Conservation (phyloP, 2,888 invertebrate species). For the Entomobrya proxima region DNA sequence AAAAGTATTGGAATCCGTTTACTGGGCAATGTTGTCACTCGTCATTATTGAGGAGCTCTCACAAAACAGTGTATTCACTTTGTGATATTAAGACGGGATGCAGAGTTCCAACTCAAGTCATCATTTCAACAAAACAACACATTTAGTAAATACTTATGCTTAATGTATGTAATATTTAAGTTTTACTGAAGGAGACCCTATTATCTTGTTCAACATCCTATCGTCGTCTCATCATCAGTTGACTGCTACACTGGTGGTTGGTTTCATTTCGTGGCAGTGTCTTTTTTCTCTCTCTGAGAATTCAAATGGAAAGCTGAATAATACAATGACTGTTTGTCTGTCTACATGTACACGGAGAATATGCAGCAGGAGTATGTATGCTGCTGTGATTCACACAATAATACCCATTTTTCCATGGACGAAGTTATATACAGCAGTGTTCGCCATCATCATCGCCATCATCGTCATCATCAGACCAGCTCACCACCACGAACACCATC, state of each 20-base stretch:
- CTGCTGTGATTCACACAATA: slow-evolving; percentile 20
- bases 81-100: no score
- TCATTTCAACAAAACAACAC: slow-evolving; percentile 18
- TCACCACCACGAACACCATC: not conserved
- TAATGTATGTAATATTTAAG: slow-evolving; percentile 2
- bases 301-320: slow-evolving; percentile 10
- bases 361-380: not conserved
- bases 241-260: slow-evolving; percentile 21
- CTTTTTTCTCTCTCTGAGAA: not conserved
- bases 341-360: slow-evolving; percentile 8
- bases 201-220: not conserved
- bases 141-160: not conserved
- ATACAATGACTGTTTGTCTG: slow-evolving; percentile 21
- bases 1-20: no score
- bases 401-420: slow-evolving; percentile 21
- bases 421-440: not conserved
- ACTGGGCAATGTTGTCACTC: no score
- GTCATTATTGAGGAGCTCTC: no score
- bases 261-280: not conserved
- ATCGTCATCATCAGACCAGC: not conserved
- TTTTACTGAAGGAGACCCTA: slow-evolving; percentile 1
- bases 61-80: no score
- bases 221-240: slow-evolving; percentile 29
- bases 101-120: slow-evolving; percentile 15
- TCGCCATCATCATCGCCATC: not conserved